A percentile compares a stretch with the other conserved stretches of the same genome.
These are phyloP conservation scores for Teleiodes luculella DNA, from an alignment of 2,888 invertebrate genomes.

Conservation along the genomic window DNA sequence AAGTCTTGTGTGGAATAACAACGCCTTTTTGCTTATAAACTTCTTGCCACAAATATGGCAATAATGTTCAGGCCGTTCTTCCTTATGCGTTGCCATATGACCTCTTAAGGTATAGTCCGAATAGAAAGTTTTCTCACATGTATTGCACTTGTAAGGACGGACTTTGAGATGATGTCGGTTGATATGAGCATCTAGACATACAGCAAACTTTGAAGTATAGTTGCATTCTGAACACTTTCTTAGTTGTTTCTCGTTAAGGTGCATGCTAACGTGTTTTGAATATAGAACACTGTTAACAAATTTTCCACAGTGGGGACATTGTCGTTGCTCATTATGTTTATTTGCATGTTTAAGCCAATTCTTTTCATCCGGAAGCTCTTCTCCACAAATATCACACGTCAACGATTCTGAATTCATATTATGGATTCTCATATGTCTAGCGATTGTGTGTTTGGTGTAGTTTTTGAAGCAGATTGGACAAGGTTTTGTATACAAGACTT, in stretches of 20 bases:
- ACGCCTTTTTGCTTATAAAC: slow-evolving; percentile 41
- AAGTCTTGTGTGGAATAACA: slow-evolving; percentile 43
- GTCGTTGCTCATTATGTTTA: slow-evolving; percentile 31
- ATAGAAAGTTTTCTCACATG: slow-evolving; percentile 38
- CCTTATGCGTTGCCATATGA: slow-evolving; percentile 35
- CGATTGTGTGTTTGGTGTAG: slow-evolving; percentile 8
- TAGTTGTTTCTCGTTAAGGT: background rate
- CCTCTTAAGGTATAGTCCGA: slow-evolving; percentile 28
- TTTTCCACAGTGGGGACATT: slow-evolving; percentile 36
- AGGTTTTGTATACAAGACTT: background rate
- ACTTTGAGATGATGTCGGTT: slow-evolving; percentile 41
- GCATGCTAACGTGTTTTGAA: background rate
- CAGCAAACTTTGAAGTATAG: background rate
- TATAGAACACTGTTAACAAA: slow-evolving; percentile 25
- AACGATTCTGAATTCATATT: background rate
- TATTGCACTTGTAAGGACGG: slow-evolving; percentile 36
- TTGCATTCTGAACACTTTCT: background rate
- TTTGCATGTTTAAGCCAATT: background rate
- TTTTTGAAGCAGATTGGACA: slow-evolving; percentile 10
- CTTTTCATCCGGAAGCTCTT: slow-evolving; percentile 23
- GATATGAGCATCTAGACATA: slow-evolving; percentile 35
- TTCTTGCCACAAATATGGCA: slow-evolving; percentile 39
- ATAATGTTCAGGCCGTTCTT: slow-evolving; percentile 28
- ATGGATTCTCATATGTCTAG: slow-evolving; percentile 5
- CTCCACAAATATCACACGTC: slow-evolving; percentile 43